Evolutionary conservation across 1,140 invertebrate species (phyloP).

Genomic region (Apis dorsata): DNA sequence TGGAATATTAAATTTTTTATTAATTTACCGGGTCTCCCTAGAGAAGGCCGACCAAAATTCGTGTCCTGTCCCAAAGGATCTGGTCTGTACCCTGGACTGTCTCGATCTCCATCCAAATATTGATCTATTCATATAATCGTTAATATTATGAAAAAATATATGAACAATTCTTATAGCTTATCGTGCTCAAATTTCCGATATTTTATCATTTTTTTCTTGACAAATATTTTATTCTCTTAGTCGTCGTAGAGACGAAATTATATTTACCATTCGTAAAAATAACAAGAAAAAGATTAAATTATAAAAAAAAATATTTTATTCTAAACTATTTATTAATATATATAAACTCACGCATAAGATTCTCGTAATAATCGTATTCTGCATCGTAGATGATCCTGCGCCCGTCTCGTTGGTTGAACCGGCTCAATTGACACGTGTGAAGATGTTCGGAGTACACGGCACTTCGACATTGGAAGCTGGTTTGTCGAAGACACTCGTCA

Average conservation of each 20-base stretch:
- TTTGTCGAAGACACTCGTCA: conserved; percentile 92
- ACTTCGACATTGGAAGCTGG: conserved; percentile 92
- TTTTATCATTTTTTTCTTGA: neutral
- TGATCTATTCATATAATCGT: conserved; percentile 69
- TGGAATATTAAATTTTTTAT: neutral
- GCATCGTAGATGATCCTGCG: conserved; percentile 93
- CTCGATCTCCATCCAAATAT: conserved; percentile 75
- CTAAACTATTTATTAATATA: neutral
- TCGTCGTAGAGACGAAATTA: too few species aligned
- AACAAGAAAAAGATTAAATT: neutral
- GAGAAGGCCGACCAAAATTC: conserved; percentile 79
- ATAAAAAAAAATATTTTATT: too few species aligned
- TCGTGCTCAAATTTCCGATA: neutral
- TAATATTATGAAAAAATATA: neutral
- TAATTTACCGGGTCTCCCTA: conserved; percentile 76
- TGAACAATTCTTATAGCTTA: neutral
- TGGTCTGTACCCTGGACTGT: conserved; percentile 75
- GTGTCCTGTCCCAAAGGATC: conserved; percentile 82
- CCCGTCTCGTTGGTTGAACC: conserved; percentile 93
- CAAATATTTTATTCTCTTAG: too few species aligned
- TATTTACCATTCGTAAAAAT: too few species aligned
- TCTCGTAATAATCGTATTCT: conserved; percentile 95
- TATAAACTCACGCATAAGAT: conserved; percentile 90
- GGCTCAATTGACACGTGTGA: conserved; percentile 90
- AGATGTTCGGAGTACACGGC: conserved; percentile 93